Conservation (phyloP, 2,888 invertebrate species). For the Lacanobia wlatinum region DNA sequence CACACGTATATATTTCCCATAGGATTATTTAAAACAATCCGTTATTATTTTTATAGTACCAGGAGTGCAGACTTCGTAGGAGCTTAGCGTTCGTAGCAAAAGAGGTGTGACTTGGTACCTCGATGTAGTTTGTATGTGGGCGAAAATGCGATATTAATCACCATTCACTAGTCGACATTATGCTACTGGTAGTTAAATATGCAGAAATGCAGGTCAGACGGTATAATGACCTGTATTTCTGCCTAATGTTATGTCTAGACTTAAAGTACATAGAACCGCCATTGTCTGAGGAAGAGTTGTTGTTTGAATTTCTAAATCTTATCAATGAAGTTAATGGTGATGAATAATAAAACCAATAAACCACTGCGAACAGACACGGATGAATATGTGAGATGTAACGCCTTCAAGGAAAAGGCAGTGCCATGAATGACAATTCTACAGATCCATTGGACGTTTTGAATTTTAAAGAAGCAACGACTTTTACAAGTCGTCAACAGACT, state of each 20-base stretch:
- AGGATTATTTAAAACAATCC: slow-evolving; percentile 42
- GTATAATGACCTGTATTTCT: slow-evolving; percentile 45
- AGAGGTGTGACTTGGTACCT: slow-evolving; percentile 24
- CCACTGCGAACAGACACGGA: slow-evolving; percentile 4
- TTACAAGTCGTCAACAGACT: slow-evolving; percentile 7
- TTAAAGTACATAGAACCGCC: slow-evolving; percentile 16
- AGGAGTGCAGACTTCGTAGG: slow-evolving; percentile 18
- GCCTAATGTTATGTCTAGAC: slow-evolving; percentile 51
- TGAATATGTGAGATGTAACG: slow-evolving; percentile 28
- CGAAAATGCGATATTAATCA: slow-evolving; percentile 51
- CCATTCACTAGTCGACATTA: slow-evolving; percentile 44
- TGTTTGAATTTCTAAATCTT: slow-evolving; percentile 37
- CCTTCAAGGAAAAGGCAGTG: slow-evolving; percentile 34
- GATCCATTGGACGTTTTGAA: slow-evolving; percentile 37
- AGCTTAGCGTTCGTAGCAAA: slow-evolving; percentile 10
- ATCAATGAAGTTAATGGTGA: slow-evolving; percentile 5
- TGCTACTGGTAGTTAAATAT: slow-evolving; percentile 47
- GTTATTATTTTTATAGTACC: slow-evolving; percentile 36
- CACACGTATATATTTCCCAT: slow-evolving; percentile 47
- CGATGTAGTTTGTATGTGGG: slow-evolving; percentile 36
- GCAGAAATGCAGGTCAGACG: slow-evolving; percentile 60
- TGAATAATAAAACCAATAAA: slow-evolving; percentile 24
- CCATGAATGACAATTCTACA: slow-evolving; percentile 48
- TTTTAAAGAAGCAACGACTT: slow-evolving; percentile 37
- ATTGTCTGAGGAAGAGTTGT: slow-evolving; percentile 30